Base-by-base conservation (phyloP, 2,888 invertebrate genomes). In the Escarpia spicata region DNA sequence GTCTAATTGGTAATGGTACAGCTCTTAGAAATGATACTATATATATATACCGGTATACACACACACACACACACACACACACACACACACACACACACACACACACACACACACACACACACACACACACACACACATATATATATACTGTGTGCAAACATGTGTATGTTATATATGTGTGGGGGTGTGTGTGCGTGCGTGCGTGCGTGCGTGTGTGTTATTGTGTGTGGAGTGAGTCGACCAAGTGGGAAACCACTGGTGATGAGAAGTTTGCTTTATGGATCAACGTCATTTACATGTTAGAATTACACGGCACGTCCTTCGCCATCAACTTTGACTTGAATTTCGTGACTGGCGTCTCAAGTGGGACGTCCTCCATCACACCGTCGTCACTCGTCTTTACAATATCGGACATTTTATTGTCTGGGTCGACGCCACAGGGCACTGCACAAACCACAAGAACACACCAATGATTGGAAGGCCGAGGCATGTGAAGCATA, bases 291-390 rank as follows among this genome's bases (percentile, higher is more conserved):
- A 26, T 2, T 75, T 75, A 75, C 75, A 6, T 75, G 6, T 15
- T 75, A 26, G 75, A 75, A 26, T 6, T 26, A n/a, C 75, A 3
- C 19, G 75, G 75, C 6, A 75, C 19, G 19, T 75, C 75, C 75
- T 75, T 75, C 75, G 75, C 75, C 75, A 26, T 26, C 75, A 75
- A 75, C 75, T 75, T 75, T 75, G 75, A 75, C 75, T 75, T 75
- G 75, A 75, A 75, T 26, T 26, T 75, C 75, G 75, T 75, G 75
- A 75, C n/a, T 15, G 75, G 75, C 26, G 75, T 75, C 75, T 26
- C 75, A 15, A 75, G 75, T 75, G 75, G 75, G 4, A 6, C 75
- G 19, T 75, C 75, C 75, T n/a, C 75, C n/a, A 6, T 75, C n/a
- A 26, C 19, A 26, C 6, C 75, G 2, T n/a, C 75, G 19, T 2